Percentiles rank a stretch among this genome's conserved stretches.
phyloP scores from a whole-genome alignment of 2,888 invertebrate species.

The Meliscaeva auricollis region DNA sequence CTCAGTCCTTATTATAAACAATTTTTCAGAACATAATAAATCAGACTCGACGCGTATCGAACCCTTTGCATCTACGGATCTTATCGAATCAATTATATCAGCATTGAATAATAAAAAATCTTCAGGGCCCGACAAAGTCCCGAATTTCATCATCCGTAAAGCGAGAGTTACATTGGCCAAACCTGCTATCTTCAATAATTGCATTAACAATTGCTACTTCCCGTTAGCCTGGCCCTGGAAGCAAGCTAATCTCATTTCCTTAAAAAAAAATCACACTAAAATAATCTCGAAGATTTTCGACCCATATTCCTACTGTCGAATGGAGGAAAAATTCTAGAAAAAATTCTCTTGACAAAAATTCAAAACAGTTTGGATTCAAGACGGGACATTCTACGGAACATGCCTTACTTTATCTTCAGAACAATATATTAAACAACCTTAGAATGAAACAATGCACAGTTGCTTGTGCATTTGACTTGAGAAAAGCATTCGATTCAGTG shows the following conservation, averaged over 20 bases:
- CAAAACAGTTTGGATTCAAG: slow-evolving; percentile 15
- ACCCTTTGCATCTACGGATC: too few species aligned
- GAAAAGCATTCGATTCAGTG: slow-evolving; percentile 10
- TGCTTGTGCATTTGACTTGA: slow-evolving; percentile 9
- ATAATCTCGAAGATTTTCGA: background rate
- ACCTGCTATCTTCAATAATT: too few species aligned
- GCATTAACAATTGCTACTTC: slow-evolving; percentile 25
- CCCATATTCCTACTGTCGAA: slow-evolving; percentile 16
- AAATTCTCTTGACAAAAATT: background rate
- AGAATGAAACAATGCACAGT: background rate
- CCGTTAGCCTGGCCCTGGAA: slow-evolving; percentile 7
- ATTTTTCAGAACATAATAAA: too few species aligned
- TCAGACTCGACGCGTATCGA: too few species aligned
- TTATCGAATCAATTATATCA: too few species aligned
- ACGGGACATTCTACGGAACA: slow-evolving; percentile 9
- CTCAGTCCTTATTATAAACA: too few species aligned
- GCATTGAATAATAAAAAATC: too few species aligned
- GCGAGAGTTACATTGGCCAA: too few species aligned
- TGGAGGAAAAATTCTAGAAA: slow-evolving; percentile 6
- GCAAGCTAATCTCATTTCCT: background rate
- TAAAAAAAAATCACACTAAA: background rate
- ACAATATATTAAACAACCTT: background rate
- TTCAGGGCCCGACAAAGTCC: too few species aligned
- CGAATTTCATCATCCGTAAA: too few species aligned
- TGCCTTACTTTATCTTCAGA: background rate